Evolutionary conservation across 1,140 invertebrate genomes (phyloP), one percentile per base, ranked within the genome.

Genomic region (Zophobas morio): DNA sequence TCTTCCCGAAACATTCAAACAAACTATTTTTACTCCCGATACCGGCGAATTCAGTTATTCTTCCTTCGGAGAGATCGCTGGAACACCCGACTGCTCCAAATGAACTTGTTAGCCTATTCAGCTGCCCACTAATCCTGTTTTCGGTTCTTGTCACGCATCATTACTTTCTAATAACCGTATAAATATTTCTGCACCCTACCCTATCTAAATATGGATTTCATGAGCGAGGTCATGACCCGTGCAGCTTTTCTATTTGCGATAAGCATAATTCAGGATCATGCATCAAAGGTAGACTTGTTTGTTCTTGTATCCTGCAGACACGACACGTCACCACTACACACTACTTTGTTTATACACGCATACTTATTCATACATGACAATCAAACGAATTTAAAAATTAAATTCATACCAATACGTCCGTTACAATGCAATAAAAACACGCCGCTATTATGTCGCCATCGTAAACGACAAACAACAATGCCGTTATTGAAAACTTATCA

Each of bases 151-250:
- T 79, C 73, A 74, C 75, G 72, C 75, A 56, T 70, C 76, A 74
- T 77, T 79, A 79, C 72, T 75, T 77, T 80, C 63, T 77, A 80
- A 80, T 80, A 60, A 70, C 54, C 47, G 47, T 47, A 63, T 49
- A 73, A 70, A 74, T 57, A 66, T 60, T 74, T 78, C 76, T 56
- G 36, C 66, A 78, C 53, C 76, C 74, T 80, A 71, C 77, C 76
- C 60, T 74, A 76, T 66, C 74, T 71, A 78, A 78, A 74, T 78
- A 80, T 78, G 79, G 77, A 76, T 80, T 80, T 80, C 79, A 80
- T 80, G 76, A 80, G 75, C 79, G 79, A 80, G 79, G 79, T 80
- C 79, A 60, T 80, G 77, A 80, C 76, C 79, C 51, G 70, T 57
- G 51, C 57, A 57, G 63, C 60, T 35, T 70, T 70, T 76, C 40